Percentiles rank a stretch among this genome's conserved stretches.
phyloP scores from a whole-genome alignment of 35 echinoderm and acorn worm genomes.

The Diadema setosum region DNA sequence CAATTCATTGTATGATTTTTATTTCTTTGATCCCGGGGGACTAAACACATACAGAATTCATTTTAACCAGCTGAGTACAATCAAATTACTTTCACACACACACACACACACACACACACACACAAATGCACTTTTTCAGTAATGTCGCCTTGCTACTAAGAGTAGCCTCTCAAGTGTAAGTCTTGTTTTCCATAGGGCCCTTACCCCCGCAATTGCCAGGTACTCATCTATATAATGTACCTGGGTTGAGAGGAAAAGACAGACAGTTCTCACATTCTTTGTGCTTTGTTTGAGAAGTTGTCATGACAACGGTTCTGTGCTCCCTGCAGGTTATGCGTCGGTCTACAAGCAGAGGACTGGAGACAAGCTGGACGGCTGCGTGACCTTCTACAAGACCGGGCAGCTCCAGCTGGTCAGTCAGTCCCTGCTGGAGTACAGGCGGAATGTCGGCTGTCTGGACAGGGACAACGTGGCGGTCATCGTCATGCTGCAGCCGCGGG shows the following conservation, averaged over 20 bases:
- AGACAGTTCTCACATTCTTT: not conserved
- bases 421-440: slow-evolving; percentile 38
- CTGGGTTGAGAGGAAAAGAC: not conserved
- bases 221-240: not conserved
- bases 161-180: no score
- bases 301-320: not conserved
- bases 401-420: slow-evolving; percentile 10
- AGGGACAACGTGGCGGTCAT: slow-evolving; percentile 91
- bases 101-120: no score
- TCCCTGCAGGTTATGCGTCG: slow-evolving; percentile 56
- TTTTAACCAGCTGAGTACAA: no score
- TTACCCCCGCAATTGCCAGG: not conserved
- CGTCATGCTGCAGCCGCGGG: slow-evolving; percentile 38
- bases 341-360: slow-evolving; percentile 86
- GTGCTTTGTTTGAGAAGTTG: not conserved
- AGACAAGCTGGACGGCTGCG: slow-evolving; percentile 87
- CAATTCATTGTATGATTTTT: no score
- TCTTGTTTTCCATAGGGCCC: no score
- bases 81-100: no score
- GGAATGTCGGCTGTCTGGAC: slow-evolving; percentile 43
- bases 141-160: no score
- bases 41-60: no score
- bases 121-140: no score
- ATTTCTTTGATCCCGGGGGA: no score
- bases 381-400: slow-evolving; percentile 63